Percentiles rank a stretch among this genome's conserved stretches.
These are phyloP conservation scores for Mesocricetus auratus DNA, from an alignment of 2,113 vertebrate genomes.

Conservation along the genomic window DNA sequence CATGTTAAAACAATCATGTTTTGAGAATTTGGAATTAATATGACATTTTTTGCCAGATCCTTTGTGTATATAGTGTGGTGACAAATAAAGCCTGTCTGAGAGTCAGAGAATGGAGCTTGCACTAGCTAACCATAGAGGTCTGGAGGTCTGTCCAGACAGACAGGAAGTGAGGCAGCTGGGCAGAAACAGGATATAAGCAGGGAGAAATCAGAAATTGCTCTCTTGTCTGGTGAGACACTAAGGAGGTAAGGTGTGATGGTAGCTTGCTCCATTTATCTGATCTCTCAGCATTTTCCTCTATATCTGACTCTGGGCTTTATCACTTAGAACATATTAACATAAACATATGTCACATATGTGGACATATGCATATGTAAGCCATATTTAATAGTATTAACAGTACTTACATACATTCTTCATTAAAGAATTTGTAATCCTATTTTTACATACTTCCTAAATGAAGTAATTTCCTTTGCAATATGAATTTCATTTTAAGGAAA, in stretches of 20 bases:
- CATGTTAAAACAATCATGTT: slow-evolving; percentile 31
- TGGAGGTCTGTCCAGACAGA: too few species aligned
- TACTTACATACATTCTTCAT: not conserved
- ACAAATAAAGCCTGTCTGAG: too few species aligned
- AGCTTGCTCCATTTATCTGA: too few species aligned
- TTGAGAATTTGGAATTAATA: slow-evolving; percentile 2
- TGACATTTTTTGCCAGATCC: not conserved
- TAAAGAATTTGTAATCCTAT: not conserved
- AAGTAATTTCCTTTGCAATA: slow-evolving; percentile 16
- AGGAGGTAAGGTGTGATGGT: too few species aligned
- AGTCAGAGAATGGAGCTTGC: too few species aligned
- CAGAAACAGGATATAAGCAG: too few species aligned
- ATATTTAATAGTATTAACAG: slow-evolving; percentile 1
- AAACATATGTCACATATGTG: not conserved
- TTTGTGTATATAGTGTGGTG: not conserved
- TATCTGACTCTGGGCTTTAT: too few species aligned
- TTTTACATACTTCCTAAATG: not conserved
- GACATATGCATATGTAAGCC: not conserved
- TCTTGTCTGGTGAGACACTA: too few species aligned
- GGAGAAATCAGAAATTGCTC: too few species aligned
- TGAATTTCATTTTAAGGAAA: not conserved
- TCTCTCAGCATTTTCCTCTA: too few species aligned
- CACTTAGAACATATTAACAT: not conserved
- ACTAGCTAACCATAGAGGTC: too few species aligned
- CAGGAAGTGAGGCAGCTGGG: too few species aligned